Conservation (phyloP, 1,140 invertebrate species). For the Chironomus striatipennis region DNA sequence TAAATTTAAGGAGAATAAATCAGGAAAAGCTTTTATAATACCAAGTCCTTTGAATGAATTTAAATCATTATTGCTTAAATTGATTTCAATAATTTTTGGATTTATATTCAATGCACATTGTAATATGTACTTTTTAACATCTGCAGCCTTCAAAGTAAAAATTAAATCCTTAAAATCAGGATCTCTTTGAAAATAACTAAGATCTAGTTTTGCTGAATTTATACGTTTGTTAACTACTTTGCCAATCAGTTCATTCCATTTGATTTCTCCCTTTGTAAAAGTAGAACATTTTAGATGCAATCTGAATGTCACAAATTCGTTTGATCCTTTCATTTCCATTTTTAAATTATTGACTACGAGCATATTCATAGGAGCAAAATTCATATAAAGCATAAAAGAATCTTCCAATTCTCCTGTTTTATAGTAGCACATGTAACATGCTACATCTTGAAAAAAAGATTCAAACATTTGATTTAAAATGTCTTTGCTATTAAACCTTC, state of each 20-base stretch:
- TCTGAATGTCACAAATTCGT: neutral
- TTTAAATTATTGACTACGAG: neutral
- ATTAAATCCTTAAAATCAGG: neutral
- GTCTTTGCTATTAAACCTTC: neutral
- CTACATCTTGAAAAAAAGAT: neutral
- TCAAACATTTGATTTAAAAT: neutral
- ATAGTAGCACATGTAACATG: neutral
- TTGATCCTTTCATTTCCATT: neutral
- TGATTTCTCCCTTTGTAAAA: neutral
- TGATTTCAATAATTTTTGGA: neutral
- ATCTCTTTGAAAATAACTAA: neutral
- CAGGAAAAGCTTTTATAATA: neutral
- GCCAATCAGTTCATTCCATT: neutral
- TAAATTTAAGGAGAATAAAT: neutral
- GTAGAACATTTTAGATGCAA: neutral
- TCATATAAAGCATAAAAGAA: neutral
- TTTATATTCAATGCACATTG: neutral
- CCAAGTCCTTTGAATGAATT: neutral
- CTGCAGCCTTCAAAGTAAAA: neutral
- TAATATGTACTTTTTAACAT: neutral
- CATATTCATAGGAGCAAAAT: neutral
- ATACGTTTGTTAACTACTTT: neutral
- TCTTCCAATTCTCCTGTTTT: neutral
- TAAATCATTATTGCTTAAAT: neutral
- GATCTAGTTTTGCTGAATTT: neutral